A percentile compares a stretch with the other conserved stretches of the same genome.
Conservation (phyloP, 2,797 vertebrate species). For the Artibeus lituratus region DNA sequence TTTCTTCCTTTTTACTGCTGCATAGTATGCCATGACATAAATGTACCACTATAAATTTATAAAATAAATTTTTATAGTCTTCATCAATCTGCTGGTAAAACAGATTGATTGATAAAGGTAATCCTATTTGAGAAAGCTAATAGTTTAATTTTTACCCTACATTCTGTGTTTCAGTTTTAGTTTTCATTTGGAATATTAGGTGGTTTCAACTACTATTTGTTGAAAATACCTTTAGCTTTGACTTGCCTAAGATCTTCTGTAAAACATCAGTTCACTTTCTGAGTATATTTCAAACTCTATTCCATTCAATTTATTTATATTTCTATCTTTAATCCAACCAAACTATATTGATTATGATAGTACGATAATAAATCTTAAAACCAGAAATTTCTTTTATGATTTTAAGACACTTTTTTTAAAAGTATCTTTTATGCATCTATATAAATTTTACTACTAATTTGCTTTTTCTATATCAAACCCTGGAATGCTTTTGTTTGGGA, state of each 20-base stretch:
- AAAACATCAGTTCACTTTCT: not conserved
- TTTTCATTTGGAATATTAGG: not conserved
- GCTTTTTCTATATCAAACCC: not conserved
- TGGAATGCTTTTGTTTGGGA: not conserved
- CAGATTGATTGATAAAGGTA: too few species aligned
- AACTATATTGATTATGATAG: not conserved
- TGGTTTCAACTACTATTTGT: not conserved
- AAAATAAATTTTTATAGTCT: too few species aligned
- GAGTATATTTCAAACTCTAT: not conserved
- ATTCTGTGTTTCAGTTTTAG: not conserved
- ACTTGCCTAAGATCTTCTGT: not conserved
- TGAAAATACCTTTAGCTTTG: not conserved
- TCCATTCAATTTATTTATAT: not conserved
- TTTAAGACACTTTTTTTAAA: too few species aligned
- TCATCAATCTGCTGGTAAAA: too few species aligned
- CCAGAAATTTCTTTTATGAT: not conserved
- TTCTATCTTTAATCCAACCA: not conserved
- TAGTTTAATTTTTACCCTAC: not conserved
- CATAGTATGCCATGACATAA: too few species aligned
- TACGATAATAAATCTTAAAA: not conserved
- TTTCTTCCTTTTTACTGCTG: too few species aligned
- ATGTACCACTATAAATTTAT: too few species aligned
- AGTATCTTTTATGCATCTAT: not conserved
- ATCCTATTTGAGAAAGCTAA: not conserved
- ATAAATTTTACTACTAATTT: not conserved